Base-by-base conservation (phyloP, 2,888 invertebrate species). In the Phalera bucephala region DNA sequence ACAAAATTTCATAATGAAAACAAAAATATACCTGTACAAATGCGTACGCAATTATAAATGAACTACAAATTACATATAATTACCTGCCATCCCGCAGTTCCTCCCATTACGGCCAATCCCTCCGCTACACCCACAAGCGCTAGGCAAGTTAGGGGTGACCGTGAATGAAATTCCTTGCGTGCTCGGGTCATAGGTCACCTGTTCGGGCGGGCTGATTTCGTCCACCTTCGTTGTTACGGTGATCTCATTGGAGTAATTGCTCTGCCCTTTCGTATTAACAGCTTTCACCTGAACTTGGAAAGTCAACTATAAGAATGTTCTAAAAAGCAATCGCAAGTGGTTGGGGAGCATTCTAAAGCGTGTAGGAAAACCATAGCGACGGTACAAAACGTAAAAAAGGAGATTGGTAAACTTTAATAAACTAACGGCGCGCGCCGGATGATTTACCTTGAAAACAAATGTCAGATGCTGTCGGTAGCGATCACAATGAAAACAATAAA, bases 161-260 rank as follows among this genome's bases (percentile, higher is more conserved):
- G 94, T 95, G 66, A 97, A 94, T n/a, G 94, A 93, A 8, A 97
- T 79, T 0, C 92, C 93, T 27, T 93, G 93, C 2, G 94, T 93
- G 56, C 93, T 93, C 2, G 95, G 96, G 70, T 97, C 96, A 69
- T 94, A 97, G 15, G 94, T 95, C 13, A 96, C 96, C 47, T 95
- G 92, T 49, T 95, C 91, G 0, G 97, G 95, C 0, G 94, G 87
- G 0, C 95, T 94, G 33, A 97, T 96, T 65, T 94, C 92, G 52
- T 96, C 95, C 10, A 97, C 96, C 59, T 95, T 94, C 0, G 97
- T 97, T 2, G 94, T 94, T 23, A 94, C 94, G 1, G 93, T 91
- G 28, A 96, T 93, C 72, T 96, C 96, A 61, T 95, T 95, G 0
- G 97, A 97, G 67, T 94, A 96, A 51, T 95, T 95, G 45, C 97